Base-by-base conservation (phyloP, 2,113 vertebrate genomes). In the Rhabdornis inornatus region DNA sequence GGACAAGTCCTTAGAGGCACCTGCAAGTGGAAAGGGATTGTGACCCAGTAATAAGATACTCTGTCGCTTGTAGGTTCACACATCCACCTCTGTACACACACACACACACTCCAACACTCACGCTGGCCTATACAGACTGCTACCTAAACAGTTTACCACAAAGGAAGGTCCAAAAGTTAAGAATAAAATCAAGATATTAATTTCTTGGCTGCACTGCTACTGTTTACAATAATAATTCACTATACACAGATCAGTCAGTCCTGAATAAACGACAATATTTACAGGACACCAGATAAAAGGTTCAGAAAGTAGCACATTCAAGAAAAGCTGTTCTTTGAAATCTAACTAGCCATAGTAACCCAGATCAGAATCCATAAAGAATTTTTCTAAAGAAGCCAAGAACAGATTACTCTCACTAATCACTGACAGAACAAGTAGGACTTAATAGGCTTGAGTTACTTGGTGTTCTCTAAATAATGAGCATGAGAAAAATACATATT, bases 331-430 rank as follows among this genome's bases (percentile, higher is more conserved):
- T 31, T 79, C 19, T 90, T 85, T 83, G 75, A 78, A 88, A 65
- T 71, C n/a, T 7, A 90, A 68, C 64, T 40, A 66, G 33, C 57
- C 52, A 63, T 11, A 66, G 64, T 56, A 87, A 87, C 33, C 40
- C 77, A 60, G 66, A 69, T 90, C 68, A 87, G 57, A 95, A 86
- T 44, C 50, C 61, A 75, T 42, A 56, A 92, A 91, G 72, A 95
- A 86, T 80, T 86, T 80, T 87, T 63, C 93, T 71, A 47, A 93
- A 94, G 68, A 92, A 82, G 88, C 90, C 92, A 96, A 90, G 84
- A 89, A 89, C 90, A 95, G 84, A 86, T 96, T 97, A 94, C 87
- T 79, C 78, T 84, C 70, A 65, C 65, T 87, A 84, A 93, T 91
- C 50, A 60, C 88, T 42, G 57, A 93, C 50, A 77, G 68, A 95